Base-by-base conservation (phyloP, 2,888 invertebrate genomes). In the Dione vanillae region DNA sequence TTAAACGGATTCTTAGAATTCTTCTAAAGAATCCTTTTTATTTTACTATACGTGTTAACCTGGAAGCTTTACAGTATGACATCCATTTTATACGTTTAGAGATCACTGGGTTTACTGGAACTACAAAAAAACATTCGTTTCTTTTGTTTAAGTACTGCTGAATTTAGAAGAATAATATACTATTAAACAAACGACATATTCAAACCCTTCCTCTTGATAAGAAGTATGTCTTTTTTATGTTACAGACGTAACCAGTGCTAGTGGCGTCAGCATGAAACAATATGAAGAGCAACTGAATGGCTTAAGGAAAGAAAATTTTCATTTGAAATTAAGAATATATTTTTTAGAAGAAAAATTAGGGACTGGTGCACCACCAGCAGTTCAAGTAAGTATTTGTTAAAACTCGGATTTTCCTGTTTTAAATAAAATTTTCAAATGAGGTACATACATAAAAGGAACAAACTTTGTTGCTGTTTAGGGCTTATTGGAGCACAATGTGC, bases 301-400 rank as follows among this genome's bases (percentile, higher is more conserved):
- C 59, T 90, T 98, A 74, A 96, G 96, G 77, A 98, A 98, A 86
- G 98, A 98, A 87, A 99, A 98, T 87, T 99, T 98, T 83, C 96
- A 97, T 88, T 92, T 99, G 20, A 98, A 98, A 89, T 91, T 98
- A 79, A 94, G 98, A 67, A 96, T 99, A 80, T 98, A 97, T 90
- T 97, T 98, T 85, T 94, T 98, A 74, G 98, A 98, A 86, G 98
- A 98, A 87, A 95, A 95, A 82, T 95, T 96, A 89, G 96, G 96
- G 16, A 94, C 93, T 76, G 95, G 95, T 77, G 95, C 95, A 69
- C 94, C 92, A n/a, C 91, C 93, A 61, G 92, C 92, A 47, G 95
- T 96, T 61, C 95, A 96, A 80, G 96, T 96, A 79, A 95, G 95
- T 86, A 86, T 19, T 40, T 35, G n/a, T 9, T 41, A 35, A 37